Percentiles rank a stretch among this genome's conserved stretches.
These are phyloP conservation scores for Calliphora vomitoria DNA, from an alignment of 2,888 invertebrate genomes.

Conservation along the genomic window DNA sequence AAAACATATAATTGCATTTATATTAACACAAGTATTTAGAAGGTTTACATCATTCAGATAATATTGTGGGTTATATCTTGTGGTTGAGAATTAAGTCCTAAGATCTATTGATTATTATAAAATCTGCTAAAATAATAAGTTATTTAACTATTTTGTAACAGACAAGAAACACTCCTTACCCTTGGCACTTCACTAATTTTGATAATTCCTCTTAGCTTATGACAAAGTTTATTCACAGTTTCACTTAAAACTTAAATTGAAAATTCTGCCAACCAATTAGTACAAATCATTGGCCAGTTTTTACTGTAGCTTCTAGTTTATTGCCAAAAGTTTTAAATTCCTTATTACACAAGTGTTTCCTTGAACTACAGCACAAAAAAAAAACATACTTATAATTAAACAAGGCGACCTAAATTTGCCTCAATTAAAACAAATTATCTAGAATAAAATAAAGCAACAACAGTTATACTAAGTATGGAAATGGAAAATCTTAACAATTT, in stretches of 20 bases:
- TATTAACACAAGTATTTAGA: too few species aligned
- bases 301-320: background rate
- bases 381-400: background rate
- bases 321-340: background rate
- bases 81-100: too few species aligned
- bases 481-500: background rate
- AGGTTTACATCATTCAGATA: too few species aligned
- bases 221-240: too few species aligned
- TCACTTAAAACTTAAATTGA: background rate
- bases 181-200: too few species aligned
- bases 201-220: too few species aligned
- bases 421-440: slow-evolving; percentile 1
- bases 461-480: background rate
- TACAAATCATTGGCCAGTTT: background rate
- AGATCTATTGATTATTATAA: too few species aligned
- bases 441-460: background rate
- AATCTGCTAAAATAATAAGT: too few species aligned
- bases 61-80: too few species aligned
- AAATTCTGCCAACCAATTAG: background rate
- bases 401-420: slow-evolving; percentile 3
- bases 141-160: too few species aligned
- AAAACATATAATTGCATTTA: background rate
- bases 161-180: too few species aligned
- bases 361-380: background rate
- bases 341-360: background rate